Base-by-base conservation (phyloP, 1,140 invertebrate genomes). In the Charaxes varanes region DNA sequence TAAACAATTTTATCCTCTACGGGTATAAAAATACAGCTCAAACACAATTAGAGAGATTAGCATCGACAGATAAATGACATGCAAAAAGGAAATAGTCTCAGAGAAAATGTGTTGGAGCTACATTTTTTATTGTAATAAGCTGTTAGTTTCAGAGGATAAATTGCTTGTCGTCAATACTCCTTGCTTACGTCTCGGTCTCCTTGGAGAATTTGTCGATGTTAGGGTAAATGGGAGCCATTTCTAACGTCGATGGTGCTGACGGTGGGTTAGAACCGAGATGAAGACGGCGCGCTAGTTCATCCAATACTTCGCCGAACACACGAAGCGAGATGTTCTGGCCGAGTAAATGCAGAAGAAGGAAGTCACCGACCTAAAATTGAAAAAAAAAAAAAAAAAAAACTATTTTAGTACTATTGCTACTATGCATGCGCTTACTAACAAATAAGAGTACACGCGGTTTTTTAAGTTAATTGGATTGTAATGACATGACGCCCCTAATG, bases 261-360 rank as follows among this genome's bases (percentile, higher is more conserved):
- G 93, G 93, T 42, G 89, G 87, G 65, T 91, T 90, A 30, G 91
- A 92, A 3, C 88, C 88, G 21, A 90, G 77, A 37, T 91, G 91
- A 13, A 93, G 73, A 30, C 87, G 85, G 50, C 88, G 86, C 4
- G 85, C 85, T 22, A 91, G 68, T 50, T 89, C 85, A 37, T 88
- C 85, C 52, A 95, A 60, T 36, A 94, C 87, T 58, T 94, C 93
- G 18, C 89, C 89, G 72, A 93, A 94, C 11, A 91, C 86, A 82
- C 91, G 87, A 58, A 93, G 85, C 61, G 93, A 94, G 84, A 95
- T 89, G 70, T 96, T 96, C 68, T 95, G 93, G 14, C 93, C 92
- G 5, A 96, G 76, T 18, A 95, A 76, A 61, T 94, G 92, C 17
- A 96, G 76, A 27, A 96, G 77, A 23, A 95, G 86, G 78, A 94